Conservation (phyloP, 2,113 vertebrate genomes). For the Sylvilagus bachmani region DNA sequence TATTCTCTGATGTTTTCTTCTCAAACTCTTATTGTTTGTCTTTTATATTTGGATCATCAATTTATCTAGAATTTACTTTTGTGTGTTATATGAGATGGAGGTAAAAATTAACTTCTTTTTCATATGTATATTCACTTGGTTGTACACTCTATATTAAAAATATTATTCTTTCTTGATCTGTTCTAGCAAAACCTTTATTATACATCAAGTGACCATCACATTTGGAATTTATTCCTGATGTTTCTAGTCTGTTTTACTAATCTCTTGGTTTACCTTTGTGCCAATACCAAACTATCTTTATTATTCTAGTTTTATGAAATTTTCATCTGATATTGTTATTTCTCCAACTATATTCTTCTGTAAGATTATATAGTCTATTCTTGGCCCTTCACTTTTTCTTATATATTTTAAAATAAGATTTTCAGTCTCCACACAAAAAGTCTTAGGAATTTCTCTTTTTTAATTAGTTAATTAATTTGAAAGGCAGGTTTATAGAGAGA, state of each 20-base stretch:
- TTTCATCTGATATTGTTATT: not conserved
- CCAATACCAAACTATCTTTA: not conserved
- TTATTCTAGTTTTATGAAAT: not conserved
- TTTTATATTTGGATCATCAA: not conserved
- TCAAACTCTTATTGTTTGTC: not conserved
- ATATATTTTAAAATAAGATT: not conserved
- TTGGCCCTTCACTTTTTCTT: not conserved
- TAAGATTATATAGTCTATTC: not conserved
- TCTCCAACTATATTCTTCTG: not conserved
- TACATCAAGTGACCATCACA: not conserved
- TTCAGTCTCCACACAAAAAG: not conserved
- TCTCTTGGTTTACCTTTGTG: not conserved
- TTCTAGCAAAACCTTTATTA: not conserved
- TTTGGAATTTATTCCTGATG: not conserved
- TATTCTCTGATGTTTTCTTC: not conserved
- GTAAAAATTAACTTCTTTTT: not conserved
- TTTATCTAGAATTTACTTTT: not conserved
- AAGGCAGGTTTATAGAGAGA: too few species aligned
- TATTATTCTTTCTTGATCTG: not conserved
- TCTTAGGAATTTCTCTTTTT: not conserved
- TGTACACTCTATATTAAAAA: not conserved
- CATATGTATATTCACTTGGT: not conserved
- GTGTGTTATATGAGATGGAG: too few species aligned
- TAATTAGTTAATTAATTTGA: too few species aligned
- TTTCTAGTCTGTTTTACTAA: not conserved